A percentile compares a stretch with the other conserved stretches of the same genome.
These are phyloP conservation scores for Bellardia pandia DNA, from an alignment of 2,888 invertebrate species.

Conservation along the genomic window DNA sequence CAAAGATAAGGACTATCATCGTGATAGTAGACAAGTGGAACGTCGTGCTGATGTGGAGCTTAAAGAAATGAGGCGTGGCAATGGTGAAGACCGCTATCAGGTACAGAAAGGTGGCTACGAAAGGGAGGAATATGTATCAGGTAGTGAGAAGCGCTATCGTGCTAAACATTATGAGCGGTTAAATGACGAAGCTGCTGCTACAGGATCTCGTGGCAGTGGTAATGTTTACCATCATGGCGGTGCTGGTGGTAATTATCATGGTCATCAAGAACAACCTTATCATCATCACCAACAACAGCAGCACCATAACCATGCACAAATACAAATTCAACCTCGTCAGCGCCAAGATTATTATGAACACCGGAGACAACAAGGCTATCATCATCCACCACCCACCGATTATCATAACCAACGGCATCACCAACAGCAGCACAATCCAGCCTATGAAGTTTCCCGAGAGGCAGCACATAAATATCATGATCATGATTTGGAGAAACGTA, in stretches of 20 bases:
- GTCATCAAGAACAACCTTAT: constrained; percentile 76
- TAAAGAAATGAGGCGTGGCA: constrained; percentile 74
- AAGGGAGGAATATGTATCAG: constrained; percentile 67
- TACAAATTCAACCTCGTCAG: constrained; percentile 73
- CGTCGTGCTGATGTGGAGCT: constrained; percentile 76
- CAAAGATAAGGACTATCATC: constrained; percentile 81
- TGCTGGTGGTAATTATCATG: constrained; percentile 68
- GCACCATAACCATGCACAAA: constrained; percentile 72
- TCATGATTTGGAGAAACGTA: constrained; percentile 69
- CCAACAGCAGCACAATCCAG: constrained; percentile 66
- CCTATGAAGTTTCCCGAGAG: constrained; percentile 54
- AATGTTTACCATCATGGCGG: constrained; percentile 71
- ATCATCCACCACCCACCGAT: constrained; percentile 81
- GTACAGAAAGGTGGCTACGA: constrained; percentile 55
- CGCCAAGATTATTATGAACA: constrained; percentile 75
- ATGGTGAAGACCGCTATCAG: constrained; percentile 76
- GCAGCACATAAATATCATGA: constrained; percentile 83
- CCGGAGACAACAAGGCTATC: constrained; percentile 66
- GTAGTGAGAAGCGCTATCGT: constrained; percentile 74
- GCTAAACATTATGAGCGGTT: constrained; percentile 75
- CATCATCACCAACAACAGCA: constrained; percentile 77
- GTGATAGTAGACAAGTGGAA: constrained; percentile 78
- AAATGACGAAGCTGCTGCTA: constrained; percentile 57
- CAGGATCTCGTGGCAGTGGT: constrained; percentile 58
- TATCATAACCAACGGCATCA: constrained; percentile 72